Percentiles rank a stretch among this genome's conserved stretches.
Evolutionary conservation across 1,140 invertebrate species (phyloP).

Genomic region (Brachionus sp.): DNA sequence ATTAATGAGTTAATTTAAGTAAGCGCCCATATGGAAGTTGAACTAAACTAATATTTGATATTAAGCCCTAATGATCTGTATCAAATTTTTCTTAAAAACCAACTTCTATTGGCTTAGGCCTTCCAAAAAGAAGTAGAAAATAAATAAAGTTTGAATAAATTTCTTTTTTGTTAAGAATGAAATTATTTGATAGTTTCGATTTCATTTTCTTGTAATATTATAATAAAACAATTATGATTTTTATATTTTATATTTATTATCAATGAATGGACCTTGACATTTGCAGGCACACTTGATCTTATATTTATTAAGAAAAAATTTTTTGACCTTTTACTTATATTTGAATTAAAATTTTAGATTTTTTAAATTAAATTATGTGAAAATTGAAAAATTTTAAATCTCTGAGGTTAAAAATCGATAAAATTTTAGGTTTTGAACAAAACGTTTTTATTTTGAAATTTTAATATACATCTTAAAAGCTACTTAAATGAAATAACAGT

Average conservation of each 20-base stretch:
- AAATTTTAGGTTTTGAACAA: not conserved
- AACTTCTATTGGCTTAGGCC: not conserved
- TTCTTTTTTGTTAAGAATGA: not conserved
- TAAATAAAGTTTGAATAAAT: not conserved
- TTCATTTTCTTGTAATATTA: not conserved
- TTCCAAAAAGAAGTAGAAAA: not conserved
- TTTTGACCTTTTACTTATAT: no score
- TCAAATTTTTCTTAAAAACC: not conserved
- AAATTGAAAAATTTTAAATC: not conserved
- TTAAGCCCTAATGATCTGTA: not conserved
- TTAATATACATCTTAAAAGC: conserved; percentile 27
- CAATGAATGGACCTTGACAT: not conserved
- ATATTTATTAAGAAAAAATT: not conserved
- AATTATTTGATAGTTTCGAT: not conserved
- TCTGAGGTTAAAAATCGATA: not conserved
- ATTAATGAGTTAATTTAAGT: not conserved
- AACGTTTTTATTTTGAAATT: not conserved
- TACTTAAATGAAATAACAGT: not conserved
- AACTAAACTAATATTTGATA: not conserved
- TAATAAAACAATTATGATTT: not conserved
- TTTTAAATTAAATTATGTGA: not conserved
- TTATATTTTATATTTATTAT: not conserved
- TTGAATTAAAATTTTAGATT: not conserved
- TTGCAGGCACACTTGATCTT: not conserved
- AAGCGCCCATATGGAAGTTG: not conserved